Evolutionary conservation across 2,888 invertebrate species (phyloP), one percentile per base, ranked within the genome.

Genomic region (Pseudoips prasinana): DNA sequence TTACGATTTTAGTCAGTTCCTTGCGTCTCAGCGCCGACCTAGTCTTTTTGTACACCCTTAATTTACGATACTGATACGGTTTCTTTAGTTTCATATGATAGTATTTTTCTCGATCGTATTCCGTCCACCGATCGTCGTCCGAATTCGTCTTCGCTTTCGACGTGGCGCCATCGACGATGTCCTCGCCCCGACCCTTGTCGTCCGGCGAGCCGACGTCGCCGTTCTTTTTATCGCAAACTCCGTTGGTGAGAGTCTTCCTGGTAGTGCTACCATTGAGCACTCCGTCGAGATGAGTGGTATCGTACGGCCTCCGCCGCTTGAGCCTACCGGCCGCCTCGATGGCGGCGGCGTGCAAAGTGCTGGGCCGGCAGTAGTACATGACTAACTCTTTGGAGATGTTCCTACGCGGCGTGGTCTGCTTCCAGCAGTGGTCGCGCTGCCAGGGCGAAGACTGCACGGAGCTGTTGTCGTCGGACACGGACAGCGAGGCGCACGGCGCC

Each of bases 391-490:
- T 92, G 71, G 94, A 93, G 51, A 93, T 88, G 74, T 93, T 92
- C 52, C 92, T 92, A 61, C 93, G 92, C 38, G 96, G 96, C 53
- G 92, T 90, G 49, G 92, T 88, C 81, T 96, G 96, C 81, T 96
- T 96, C 95, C 96, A 96, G 73, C 94, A 94, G 85, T 95, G 95
- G 82, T 96, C 96, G 60, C 96, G 92, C 84, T 95, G 95, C 95
- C 96, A 96, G 44, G 96, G 96, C 66, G 96, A 96, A 56, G 96
- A 96, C 79, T 96, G 95, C 73, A 96, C 92, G 52, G 96, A 96
- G 71, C 95, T 95, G 87, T 95, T 96, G 84, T 96, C 96, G 90
- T 96, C 96, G 66, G 96, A 95, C 84, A 94, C 95, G 86, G 95
- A 95, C 76, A 96, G 92, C 57, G 95, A 94, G 67, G 94, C 92